Evolutionary conservation across 2,113 vertebrate species (phyloP), one percentile per base, ranked within the genome.

Genomic region (Oncorhynchus nerka): DNA sequence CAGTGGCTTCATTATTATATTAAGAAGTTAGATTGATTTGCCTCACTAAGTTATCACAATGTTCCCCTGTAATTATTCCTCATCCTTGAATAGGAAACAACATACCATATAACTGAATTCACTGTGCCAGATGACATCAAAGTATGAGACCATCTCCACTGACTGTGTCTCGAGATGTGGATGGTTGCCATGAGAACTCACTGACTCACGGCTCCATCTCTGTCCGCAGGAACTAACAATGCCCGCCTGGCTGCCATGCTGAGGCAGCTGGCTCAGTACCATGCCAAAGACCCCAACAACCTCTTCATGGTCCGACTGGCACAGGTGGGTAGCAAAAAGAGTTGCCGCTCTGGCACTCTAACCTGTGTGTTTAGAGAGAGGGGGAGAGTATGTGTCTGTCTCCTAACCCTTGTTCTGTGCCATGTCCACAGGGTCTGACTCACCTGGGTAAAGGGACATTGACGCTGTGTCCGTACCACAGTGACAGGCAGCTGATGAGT

Each of bases 271-370:
- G 98, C 98, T 30, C 98, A 99, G 80, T 99, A 99, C 90, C 98
- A 99, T 0, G 97, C 97, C 87, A 99, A 99, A 92, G 98, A 99
- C 87, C 98, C 98, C 55, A 99, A 99, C 93, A 99, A 99, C 79
- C 96, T 99, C 83, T 99, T 99, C 92, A 99, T 99, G 97, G 98
- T 99, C 90, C 94, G 97, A 82, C 87, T 99, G 85, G 97, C 98
- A 82, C 97, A 99, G 96, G 97, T 98, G 88, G 67, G 91, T 78
- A 75, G 62, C 39, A 64, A n/a, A 30, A 49, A 75, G 64, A 57
- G 16, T 1, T 55, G 5, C 51, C 4, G 51, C 12, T 55, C 51
- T 55, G 51, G 16, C 16, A 19, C 39, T 74, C 24, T 70, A 20
- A 45, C 9, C 0, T 55, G 6, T 80, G 62, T 70, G 5, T 48